phyloP scores from a whole-genome alignment of 2,113 vertebrate species.

The Chrysochloris asiatica region DNA sequence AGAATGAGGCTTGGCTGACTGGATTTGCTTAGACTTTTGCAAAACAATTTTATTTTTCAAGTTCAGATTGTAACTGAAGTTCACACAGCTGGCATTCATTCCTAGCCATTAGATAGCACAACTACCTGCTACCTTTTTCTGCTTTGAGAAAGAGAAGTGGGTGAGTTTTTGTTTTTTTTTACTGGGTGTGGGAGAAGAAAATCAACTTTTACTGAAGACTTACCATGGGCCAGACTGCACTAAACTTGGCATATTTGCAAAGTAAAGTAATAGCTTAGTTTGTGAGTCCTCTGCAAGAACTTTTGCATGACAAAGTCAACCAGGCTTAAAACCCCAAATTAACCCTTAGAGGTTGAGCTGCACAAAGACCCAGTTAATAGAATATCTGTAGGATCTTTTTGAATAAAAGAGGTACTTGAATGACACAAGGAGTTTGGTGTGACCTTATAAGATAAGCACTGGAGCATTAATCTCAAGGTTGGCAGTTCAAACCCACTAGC shows the following conservation, averaged over 20 bases:
- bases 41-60: neutral
- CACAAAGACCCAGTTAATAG: neutral
- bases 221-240: neutral
- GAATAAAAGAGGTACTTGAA: neutral
- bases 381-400: neutral
- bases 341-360: neutral
- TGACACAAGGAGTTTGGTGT: neutral
- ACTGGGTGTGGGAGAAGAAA: slow-evolving; percentile 24
- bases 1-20: neutral
- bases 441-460: too few relatives aligned
- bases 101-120: neutral
- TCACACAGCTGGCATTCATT: slow-evolving; percentile 10
- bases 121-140: neutral
- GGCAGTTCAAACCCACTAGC: too few relatives aligned
- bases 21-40: neutral
- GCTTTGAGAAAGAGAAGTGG: neutral
- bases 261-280: neutral
- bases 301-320: neutral
- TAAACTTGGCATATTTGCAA: neutral
- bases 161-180: too few relatives aligned
- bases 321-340: neutral
- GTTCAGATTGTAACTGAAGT: neutral
- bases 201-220: neutral
- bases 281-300: neutral
- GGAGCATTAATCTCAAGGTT: too few relatives aligned